Conservation (phyloP, 2,888 invertebrate species). For the Himalopsyche japonica region DNA sequence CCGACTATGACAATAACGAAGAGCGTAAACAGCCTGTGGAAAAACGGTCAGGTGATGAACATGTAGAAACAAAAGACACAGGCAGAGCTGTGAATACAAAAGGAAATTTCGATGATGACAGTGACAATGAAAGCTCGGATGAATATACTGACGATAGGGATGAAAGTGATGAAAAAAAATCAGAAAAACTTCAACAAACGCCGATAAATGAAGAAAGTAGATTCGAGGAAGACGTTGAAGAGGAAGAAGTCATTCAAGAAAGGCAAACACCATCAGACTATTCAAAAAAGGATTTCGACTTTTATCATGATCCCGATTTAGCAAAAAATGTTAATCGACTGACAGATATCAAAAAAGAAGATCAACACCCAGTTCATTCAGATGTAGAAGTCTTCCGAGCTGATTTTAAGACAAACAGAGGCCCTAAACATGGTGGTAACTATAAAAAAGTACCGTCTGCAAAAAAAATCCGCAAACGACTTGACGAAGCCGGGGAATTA, state of each 20-base stretch:
- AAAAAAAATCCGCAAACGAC: slow-evolving; percentile 3
- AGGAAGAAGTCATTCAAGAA: slow-evolving; percentile 37
- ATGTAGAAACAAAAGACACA: slow-evolving; percentile 13
- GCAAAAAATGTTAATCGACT: slow-evolving; percentile 32
- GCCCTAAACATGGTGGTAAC: slow-evolving; percentile 41
- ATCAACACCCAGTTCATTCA: slow-evolving; percentile 22
- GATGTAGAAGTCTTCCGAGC: slow-evolving; percentile 34
- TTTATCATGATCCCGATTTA: slow-evolving; percentile 30
- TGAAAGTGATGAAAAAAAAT: slow-evolving; percentile 8
- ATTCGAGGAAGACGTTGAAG: slow-evolving; percentile 34
- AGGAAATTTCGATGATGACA: slow-evolving; percentile 3
- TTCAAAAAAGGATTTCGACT: slow-evolving; percentile 7
- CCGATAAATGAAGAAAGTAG: slow-evolving; percentile 34
- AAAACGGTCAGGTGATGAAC: slow-evolving; percentile 12
- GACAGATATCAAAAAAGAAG: slow-evolving; percentile 22
- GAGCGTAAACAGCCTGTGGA: neutral
- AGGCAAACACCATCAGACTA: slow-evolving; percentile 9
- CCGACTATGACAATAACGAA: neutral
- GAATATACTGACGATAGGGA: slow-evolving; percentile 2
- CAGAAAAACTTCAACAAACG: neutral
- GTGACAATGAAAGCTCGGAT: neutral
- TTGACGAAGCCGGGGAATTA: slow-evolving; percentile 43
- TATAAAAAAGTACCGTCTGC: slow-evolving; percentile 28
- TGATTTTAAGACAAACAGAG: slow-evolving; percentile 31
- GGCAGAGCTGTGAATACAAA: neutral